Conservation (phyloP, 2,113 vertebrate genomes). For the Rhombomys opimus region DNA sequence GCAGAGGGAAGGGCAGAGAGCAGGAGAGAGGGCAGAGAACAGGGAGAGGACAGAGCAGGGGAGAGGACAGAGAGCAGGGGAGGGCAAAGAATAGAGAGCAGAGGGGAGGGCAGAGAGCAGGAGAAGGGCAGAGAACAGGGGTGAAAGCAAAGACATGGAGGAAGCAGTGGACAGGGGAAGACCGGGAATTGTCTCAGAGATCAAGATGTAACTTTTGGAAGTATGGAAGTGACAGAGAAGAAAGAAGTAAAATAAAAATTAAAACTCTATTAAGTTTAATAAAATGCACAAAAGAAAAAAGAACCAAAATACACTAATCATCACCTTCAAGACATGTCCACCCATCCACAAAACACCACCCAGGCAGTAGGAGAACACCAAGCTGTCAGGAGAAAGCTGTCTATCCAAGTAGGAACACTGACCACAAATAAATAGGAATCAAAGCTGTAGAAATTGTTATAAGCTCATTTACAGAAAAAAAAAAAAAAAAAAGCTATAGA, state of each 20-base stretch:
- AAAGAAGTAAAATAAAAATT: not conserved
- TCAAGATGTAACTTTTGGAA: not conserved
- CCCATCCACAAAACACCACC: not conserved
- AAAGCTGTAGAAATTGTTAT: not conserved
- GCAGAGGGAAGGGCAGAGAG: no score
- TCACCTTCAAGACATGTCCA: not conserved
- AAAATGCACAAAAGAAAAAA: conserved; percentile 14
- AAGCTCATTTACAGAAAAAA: not conserved
- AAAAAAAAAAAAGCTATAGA: not conserved
- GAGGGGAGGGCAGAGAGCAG: not conserved
- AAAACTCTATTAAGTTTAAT: conserved; percentile 11
- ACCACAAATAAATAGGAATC: not conserved
- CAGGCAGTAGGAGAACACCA: not conserved
- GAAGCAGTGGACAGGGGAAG: no score
- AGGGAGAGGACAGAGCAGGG: no score
- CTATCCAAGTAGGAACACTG: not conserved
- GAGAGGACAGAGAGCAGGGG: not conserved
- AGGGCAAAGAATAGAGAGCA: not conserved
- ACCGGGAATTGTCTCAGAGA: not conserved
- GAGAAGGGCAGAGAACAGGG: no score
- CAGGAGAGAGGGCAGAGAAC: not conserved
- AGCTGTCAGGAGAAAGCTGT: conserved; percentile 8
- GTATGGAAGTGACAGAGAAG: not conserved
- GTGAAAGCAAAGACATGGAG: not conserved
- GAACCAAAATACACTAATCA: not conserved